phyloP scores from a whole-genome alignment of 2,113 vertebrate genomes.

The Mus pahari region DNA sequence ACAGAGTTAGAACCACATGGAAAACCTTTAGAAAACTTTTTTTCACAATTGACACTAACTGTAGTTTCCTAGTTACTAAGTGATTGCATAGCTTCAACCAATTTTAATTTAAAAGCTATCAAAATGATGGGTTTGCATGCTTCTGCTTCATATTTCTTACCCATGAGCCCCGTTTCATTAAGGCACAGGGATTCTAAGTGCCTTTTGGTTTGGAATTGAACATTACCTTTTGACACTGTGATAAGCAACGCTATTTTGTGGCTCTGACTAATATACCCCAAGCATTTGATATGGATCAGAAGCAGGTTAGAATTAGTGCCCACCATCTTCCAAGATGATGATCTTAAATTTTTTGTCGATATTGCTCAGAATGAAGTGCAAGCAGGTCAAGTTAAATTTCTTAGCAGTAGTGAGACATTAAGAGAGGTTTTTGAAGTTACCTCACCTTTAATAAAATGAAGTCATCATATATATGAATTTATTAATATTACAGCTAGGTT shows the following conservation, averaged over 20 bases:
- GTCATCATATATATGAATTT: slow-evolving; percentile 86
- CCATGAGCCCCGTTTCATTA: neutral
- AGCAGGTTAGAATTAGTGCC: slow-evolving; percentile 67
- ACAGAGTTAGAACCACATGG: neutral
- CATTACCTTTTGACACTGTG: slow-evolving; percentile 60
- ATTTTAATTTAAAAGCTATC: neutral
- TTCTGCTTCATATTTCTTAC: neutral
- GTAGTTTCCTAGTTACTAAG: neutral
- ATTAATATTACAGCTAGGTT: slow-evolving; percentile 85
- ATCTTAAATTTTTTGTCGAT: slow-evolving; percentile 80
- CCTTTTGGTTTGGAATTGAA: slow-evolving; percentile 69
- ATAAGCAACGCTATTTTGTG: slow-evolving; percentile 42
- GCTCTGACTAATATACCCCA: slow-evolving; percentile 62
- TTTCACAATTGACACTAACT: accelerated
- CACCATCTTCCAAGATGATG: slow-evolving; percentile 73
- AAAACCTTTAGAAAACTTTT: neutral
- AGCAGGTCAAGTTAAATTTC: slow-evolving; percentile 84
- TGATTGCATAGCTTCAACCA: neutral
- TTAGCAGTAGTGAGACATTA: slow-evolving; percentile 78
- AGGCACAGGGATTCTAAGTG: neutral
- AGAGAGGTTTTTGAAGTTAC: slow-evolving; percentile 84
- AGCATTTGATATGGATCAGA: slow-evolving; percentile 69
- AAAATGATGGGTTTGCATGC: accelerated
- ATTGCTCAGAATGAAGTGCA: slow-evolving; percentile 80
- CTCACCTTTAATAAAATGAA: slow-evolving; percentile 89